phyloP scores from a whole-genome alignment of 2,113 vertebrate species.

The Brachypteracias leptosomus region DNA sequence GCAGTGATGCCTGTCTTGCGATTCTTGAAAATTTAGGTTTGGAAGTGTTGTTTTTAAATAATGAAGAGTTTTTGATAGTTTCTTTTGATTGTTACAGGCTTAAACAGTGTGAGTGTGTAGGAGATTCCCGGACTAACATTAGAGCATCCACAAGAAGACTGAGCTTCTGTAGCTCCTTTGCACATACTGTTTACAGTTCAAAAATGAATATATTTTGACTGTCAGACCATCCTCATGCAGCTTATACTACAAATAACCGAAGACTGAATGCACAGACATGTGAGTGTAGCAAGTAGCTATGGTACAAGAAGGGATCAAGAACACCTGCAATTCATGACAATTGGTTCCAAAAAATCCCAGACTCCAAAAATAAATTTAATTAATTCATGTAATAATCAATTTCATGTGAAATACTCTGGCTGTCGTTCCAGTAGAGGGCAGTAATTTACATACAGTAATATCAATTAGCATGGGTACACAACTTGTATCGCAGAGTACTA shows the following conservation, averaged over 20 bases:
- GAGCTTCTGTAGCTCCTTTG: neutral
- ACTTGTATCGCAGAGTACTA: fast-evolving
- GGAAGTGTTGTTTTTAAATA: neutral
- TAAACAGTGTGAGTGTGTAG: neutral
- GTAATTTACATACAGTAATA: constrained; percentile 22
- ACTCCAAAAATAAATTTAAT: neutral
- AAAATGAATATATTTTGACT: constrained; percentile 6
- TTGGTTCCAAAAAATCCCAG: neutral
- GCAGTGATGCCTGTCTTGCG: neutral
- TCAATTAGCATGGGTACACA: neutral
- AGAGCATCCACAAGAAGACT: neutral
- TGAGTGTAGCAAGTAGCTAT: neutral
- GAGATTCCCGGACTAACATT: neutral
- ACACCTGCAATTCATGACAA: neutral
- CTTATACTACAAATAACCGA: neutral
- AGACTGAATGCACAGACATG: neutral
- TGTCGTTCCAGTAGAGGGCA: constrained; percentile 47
- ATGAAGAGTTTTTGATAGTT: neutral
- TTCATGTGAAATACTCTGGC: neutral
- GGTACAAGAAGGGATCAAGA: neutral
- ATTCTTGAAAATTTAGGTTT: neutral
- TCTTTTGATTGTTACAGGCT: neutral
- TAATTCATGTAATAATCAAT: neutral
- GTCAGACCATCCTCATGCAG: neutral
- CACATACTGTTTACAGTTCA: neutral